Evolutionary conservation across 2,888 invertebrate species (phyloP).

Genomic region (Heteromyza rotundicornis): DNA sequence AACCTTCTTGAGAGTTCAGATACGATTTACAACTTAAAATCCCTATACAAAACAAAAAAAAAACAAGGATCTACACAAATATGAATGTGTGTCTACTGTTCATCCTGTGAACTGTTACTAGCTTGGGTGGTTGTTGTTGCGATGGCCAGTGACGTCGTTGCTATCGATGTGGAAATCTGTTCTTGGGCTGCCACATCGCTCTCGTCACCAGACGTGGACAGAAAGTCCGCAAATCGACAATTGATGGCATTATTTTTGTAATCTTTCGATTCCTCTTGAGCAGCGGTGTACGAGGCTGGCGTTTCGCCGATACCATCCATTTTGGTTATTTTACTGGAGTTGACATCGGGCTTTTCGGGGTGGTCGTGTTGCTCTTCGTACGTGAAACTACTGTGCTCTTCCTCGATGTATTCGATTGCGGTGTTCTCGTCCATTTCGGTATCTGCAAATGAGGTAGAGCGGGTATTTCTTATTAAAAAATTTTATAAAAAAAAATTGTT

Average conservation of each 20-base stretch:
- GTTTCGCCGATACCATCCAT: background rate
- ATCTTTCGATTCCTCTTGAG: conserved; percentile 23
- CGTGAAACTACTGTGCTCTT: conserved; percentile 33
- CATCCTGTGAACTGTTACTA: conserved; percentile 15
- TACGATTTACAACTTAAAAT: background rate
- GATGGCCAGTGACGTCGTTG: too few species aligned
- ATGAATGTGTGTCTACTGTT: conserved; percentile 7
- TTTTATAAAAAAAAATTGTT: background rate
- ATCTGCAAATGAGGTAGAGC: conserved; percentile 20
- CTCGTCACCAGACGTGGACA: background rate
- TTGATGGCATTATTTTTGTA: background rate
- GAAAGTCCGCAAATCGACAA: background rate
- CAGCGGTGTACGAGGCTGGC: background rate
- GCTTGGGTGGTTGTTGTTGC: background rate
- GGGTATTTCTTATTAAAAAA: conserved; percentile 25
- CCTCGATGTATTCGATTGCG: conserved; percentile 50
- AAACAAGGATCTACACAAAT: background rate
- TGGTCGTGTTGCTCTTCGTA: conserved; percentile 11
- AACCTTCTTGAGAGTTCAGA: background rate
- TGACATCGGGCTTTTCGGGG: background rate
- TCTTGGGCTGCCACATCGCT: background rate
- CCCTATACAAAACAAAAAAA: too few species aligned
- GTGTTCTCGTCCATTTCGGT: conserved; percentile 50
- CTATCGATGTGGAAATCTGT: background rate
- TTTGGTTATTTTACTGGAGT: background rate